Evolutionary conservation across 2,113 vertebrate species (phyloP), one percentile per base, ranked within the genome.

Genomic region (Colius striatus): DNA sequence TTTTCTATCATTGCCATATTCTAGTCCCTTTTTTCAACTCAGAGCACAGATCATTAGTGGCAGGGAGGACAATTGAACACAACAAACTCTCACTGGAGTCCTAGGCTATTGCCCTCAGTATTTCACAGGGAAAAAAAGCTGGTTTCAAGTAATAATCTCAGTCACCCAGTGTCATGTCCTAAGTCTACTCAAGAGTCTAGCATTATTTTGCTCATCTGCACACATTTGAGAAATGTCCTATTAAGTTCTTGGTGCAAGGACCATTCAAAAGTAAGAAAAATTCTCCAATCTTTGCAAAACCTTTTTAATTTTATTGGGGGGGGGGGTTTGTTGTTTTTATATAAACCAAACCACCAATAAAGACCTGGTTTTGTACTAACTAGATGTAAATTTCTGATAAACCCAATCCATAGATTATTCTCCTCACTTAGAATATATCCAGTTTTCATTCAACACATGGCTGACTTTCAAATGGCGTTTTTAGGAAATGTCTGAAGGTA

Each of bases 1-100:
- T 88, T 83, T 87, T 75, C 84, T 79, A 15, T 57, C 85, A 38
- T 21, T 51, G 57, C 25, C 23, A 6, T 48, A 67, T n/a, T n/a
- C 9, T 19, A 67, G 41, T 27, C 20, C 11, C 22, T 36, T 75
- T 51, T 55, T 47, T 9, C 57, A 13, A 27, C 41, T 60, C 50
- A 54, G 1, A 5, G 8, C 65, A 84, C 11, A 22, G 55, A 41
- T 20, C 2, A 1, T 10, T 25, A 70, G 34, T 1, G 3, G n/a
- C 60, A 81, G 36, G 53, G 53, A 85, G 61, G 53, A 60, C 45
- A 48, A 80, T 15, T 20, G 9, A 70, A 10, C 11, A 43, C n/a
- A 67, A 22, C 3, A 23, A 76, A 30, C 6, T 81, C 30, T 71
- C 68, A 18, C 30, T 68, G 61, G 10, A 21, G 27, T 51, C 65